These are phyloP conservation scores for Montipora sp. DNA, from an alignment of 64 coral and sea anemone genomes.

Conservation along the genomic window DNA sequence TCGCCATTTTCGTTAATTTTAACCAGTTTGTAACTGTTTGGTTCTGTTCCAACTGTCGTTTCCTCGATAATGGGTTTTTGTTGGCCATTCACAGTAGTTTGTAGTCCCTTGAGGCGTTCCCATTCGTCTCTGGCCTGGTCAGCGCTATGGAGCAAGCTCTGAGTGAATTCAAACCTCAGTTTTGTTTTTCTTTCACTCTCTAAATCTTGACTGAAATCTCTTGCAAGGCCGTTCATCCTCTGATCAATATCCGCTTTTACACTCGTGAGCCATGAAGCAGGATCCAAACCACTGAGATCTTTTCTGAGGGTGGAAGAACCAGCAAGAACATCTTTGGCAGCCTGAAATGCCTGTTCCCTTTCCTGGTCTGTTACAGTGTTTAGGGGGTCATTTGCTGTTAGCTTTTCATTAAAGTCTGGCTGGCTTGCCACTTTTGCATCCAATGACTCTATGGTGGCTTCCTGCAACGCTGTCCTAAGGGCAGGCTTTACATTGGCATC, in stretches of 20 bases:
- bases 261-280: neutral
- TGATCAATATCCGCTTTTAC: conserved; percentile 4
- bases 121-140: conserved; percentile 5
- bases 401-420: conserved; percentile 1
- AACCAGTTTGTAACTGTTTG: neutral
- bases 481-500: neutral
- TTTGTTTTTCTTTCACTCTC: neutral
- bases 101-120: neutral
- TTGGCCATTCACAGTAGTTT: neutral
- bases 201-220: conserved; percentile 4
- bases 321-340: conserved; percentile 12
- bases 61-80: conserved; percentile 28
- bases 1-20: conserved; percentile 43
- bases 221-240: neutral
- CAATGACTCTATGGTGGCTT: neutral
- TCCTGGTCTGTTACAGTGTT: neutral
- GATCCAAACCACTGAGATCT: neutral
- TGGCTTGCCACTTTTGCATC: conserved; percentile 21
- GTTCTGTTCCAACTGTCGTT: neutral
- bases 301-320: neutral
- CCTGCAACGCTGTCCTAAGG: neutral
- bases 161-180: conserved; percentile 34
- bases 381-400: neutral
- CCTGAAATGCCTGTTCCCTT: neutral
- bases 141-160: conserved; percentile 29